phyloP scores from a whole-genome alignment of 2,113 vertebrate genomes.

The Haemorhous mexicanus region DNA sequence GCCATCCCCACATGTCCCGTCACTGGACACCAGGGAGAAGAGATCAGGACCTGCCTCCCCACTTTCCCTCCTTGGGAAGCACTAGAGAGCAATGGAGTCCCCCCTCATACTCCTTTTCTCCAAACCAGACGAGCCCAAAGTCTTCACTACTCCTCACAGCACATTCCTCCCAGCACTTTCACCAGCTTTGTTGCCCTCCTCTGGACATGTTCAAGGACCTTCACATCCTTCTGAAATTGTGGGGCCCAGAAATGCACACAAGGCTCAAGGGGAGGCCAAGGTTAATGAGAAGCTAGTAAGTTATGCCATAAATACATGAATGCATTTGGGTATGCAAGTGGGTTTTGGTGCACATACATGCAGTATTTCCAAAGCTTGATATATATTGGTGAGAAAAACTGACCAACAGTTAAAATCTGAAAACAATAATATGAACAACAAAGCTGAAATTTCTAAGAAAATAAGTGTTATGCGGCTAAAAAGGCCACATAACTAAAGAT shows the following conservation, averaged over 20 bases:
- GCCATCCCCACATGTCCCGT: not conserved
- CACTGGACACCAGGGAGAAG: not conserved
- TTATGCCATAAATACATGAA: not conserved
- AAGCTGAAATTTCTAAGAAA: not conserved
- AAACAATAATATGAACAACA: not conserved
- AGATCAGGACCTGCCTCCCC: not conserved
- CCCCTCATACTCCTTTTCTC: not conserved
- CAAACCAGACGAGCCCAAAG: not conserved
- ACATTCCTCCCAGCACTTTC: not conserved
- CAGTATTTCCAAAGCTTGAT: not conserved
- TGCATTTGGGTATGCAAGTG: not conserved
- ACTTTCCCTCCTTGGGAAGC: not conserved
- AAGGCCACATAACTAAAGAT: not conserved
- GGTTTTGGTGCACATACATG: not conserved
- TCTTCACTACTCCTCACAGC: not conserved
- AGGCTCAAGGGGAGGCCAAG: not conserved
- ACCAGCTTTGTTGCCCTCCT: not conserved
- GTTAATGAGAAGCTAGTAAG: not conserved
- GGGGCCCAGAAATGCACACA: not conserved
- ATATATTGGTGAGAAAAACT: not conserved
- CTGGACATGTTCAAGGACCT: not conserved
- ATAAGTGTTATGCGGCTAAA: not conserved
- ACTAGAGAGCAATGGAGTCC: fast-evolving
- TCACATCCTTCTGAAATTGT: not conserved
- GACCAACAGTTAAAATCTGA: not conserved